Base-by-base conservation (phyloP, 2,888 invertebrate species). In the Amblyjoppa fuscipennis region DNA sequence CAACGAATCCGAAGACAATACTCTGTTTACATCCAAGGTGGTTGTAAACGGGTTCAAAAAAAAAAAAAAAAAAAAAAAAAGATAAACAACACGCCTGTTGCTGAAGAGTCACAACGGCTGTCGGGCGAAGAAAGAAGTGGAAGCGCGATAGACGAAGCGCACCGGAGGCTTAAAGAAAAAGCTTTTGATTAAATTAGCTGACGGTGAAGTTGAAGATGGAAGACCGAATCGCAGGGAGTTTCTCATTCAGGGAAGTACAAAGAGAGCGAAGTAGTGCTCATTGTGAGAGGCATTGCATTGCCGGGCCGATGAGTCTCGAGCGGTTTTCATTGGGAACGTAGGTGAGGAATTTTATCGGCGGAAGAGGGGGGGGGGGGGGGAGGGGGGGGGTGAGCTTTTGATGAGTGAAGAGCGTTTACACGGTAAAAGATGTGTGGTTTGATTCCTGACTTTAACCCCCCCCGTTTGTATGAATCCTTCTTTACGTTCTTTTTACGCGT, bases 191-290 rank as follows among this genome's bases (percentile, higher is more conserved):
- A 70, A 70, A n/a, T 70, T 56, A 20, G n/a, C 34, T 64, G 75
- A 41, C 20, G 56, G 38, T 84, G 61, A 80, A 84, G 80, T 84
- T 84, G 84, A 76, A 80, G 80, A 80, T 71, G 66, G 61, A 76
- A 41, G 20, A n/a, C 31, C n/a, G 20, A 70, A 68, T 66, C n/a
- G 61, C 66, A 56, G 31, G 28, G 38, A 45, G 45, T 13, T 28
- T 41, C 25, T 64, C 41, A 31, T n/a, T 45, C 51, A 73, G 51
- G 25, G 56, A 34, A 13, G 38, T 34, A 53, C 13, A 74, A 41
- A 53, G 41, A 34, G 66, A 38, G 34, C 38, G 66, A 74, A 69
- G 45, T 74, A 66, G 71, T 28, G 51, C 76, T 80, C 80, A 76
- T 84, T 84, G 83, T 84, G 75, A 53, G 16, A 64, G 71, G 71